Percentiles rank a stretch among this genome's conserved stretches.
These are phyloP conservation scores for Cladopsammia gracilis DNA, from an alignment of 64 coral and sea anemone genomes.

Conservation along the genomic window DNA sequence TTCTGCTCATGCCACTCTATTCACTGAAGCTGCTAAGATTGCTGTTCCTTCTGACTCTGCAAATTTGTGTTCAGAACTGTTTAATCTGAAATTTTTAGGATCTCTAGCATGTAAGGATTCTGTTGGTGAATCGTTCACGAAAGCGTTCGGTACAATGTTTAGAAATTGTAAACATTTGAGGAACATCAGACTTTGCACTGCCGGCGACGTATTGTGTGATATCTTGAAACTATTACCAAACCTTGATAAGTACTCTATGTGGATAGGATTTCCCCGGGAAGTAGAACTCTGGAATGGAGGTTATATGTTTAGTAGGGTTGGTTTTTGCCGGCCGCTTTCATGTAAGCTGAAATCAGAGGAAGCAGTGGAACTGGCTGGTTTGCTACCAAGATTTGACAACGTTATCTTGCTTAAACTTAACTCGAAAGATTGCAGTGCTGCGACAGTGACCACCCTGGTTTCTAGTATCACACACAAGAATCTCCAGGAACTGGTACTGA, in stretches of 20 bases:
- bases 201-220: not conserved
- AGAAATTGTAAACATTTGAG: not conserved
- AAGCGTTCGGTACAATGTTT: not conserved
- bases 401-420: not conserved
- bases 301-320: too few species aligned
- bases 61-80: not conserved
- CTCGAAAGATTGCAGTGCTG: not conserved
- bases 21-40: not conserved
- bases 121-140: too few species aligned
- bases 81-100: not conserved
- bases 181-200: not conserved
- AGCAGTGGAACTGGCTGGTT: not conserved
- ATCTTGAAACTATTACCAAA: not conserved
- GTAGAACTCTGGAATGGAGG: too few species aligned
- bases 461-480: not conserved
- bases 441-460: not conserved
- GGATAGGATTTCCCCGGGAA: not conserved
- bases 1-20: not conserved
- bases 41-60: not conserved
- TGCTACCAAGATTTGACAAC: not conserved
- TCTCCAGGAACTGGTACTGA: not conserved
- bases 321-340: too few species aligned
- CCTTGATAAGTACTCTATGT: not conserved
- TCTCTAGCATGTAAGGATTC: not conserved
- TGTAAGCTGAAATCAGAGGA: not conserved